A percentile compares a stretch with the other conserved stretches of the same genome.
Conservation (phyloP, 2,797 vertebrate genomes). For the Apogon talboti region DNA sequence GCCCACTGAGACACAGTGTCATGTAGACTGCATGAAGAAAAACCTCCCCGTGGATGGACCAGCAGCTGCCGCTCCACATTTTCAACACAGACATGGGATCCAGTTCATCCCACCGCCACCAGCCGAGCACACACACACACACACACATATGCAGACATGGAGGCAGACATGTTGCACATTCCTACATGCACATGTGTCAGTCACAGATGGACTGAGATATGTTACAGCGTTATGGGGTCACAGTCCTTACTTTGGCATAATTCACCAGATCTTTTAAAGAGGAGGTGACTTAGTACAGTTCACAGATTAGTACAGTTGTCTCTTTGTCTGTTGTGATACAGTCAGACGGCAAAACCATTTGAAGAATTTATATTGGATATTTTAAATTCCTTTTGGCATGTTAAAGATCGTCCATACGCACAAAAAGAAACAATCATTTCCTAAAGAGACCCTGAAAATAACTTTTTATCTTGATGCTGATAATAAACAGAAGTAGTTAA, state of each 20-base stretch:
- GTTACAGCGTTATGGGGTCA: not conserved
- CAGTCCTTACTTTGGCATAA: not conserved
- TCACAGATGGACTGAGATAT: slow-evolving; percentile 14
- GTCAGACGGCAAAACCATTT: no score
- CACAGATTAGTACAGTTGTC: not conserved
- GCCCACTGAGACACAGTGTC: slow-evolving; percentile 49
- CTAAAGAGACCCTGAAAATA: not conserved
- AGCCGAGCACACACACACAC: slow-evolving; percentile 10
- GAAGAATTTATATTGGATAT: no score
- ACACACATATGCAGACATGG: not conserved
- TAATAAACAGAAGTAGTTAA: not conserved
- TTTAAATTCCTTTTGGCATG: no score
- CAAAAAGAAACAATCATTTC: not conserved
- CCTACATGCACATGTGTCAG: slow-evolving; percentile 36
- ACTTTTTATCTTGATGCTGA: not conserved
- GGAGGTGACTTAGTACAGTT: not conserved
- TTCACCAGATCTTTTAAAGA: slow-evolving; percentile 4
- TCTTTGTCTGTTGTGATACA: not conserved
- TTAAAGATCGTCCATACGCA: no score
- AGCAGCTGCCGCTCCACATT: slow-evolving; percentile 69
- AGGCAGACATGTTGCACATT: slow-evolving; percentile 20
- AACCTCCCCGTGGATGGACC: slow-evolving; percentile 36
- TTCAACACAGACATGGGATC: slow-evolving; percentile 49
- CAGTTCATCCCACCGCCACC: slow-evolving; percentile 36
- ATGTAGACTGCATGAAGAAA: slow-evolving; percentile 46